Conservation (phyloP, 2,888 invertebrate genomes). For the Lysandra bellargus region DNA sequence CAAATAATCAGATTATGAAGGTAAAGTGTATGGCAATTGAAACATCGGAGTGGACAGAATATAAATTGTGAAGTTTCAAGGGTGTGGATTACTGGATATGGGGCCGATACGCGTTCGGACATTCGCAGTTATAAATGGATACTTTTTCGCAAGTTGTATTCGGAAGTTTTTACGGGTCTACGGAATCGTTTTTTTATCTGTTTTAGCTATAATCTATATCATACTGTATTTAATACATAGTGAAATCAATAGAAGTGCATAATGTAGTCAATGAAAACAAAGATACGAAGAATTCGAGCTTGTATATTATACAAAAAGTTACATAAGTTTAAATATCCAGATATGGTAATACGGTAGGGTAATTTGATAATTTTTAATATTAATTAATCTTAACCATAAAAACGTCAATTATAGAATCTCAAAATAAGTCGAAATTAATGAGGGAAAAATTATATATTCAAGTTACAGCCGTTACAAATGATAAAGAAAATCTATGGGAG, state of each 20-base stretch:
- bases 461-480: neutral
- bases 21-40: slow-evolving; percentile 68
- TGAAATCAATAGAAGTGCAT: too few species aligned
- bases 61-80: slow-evolving; percentile 69
- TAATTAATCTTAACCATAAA: neutral
- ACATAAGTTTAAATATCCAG: too few species aligned
- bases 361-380: too few species aligned
- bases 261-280: too few species aligned
- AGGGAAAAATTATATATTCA: neutral
- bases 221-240: neutral
- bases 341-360: too few species aligned
- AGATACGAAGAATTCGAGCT: too few species aligned
- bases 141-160: slow-evolving; percentile 43
- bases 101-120: slow-evolving; percentile 50
- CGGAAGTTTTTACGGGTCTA: slow-evolving; percentile 38
- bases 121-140: slow-evolving; percentile 40
- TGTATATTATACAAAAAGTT: too few species aligned
- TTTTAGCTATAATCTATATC: neutral
- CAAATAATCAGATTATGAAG: slow-evolving; percentile 70
- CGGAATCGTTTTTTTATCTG: neutral
- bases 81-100: slow-evolving; percentile 56
- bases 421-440: neutral
- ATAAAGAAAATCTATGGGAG: neutral
- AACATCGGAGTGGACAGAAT: slow-evolving; percentile 70
- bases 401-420: neutral